phyloP scores from a whole-genome alignment of 2,888 invertebrate species.

The Dermolepida albohirtum region DNA sequence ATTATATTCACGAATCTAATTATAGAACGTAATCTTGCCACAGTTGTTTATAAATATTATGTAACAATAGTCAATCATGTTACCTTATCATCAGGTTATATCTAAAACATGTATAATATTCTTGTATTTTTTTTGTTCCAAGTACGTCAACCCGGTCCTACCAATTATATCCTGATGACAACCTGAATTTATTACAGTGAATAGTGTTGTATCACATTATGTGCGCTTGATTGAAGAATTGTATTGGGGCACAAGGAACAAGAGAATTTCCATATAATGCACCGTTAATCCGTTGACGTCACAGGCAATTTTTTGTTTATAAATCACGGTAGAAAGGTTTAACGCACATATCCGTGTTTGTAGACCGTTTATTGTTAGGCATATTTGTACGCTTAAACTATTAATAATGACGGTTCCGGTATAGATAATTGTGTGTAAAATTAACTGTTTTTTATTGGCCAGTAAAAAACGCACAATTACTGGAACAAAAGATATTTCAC shows the following conservation, averaged over 20 bases:
- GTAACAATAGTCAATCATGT: constrained; percentile 3
- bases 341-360: constrained; percentile 31
- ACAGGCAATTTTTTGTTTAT: constrained; percentile 12
- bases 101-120: constrained; percentile 10
- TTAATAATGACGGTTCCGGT: constrained; percentile 33
- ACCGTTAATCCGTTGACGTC: constrained; percentile 35
- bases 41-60: constrained; percentile 6
- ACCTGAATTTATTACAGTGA: constrained; percentile 13
- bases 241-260: constrained; percentile 4
- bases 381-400: constrained; percentile 10
- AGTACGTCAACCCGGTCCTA: constrained; percentile 27
- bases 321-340: constrained; percentile 36
- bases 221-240: constrained; percentile 11
- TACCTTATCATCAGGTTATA: constrained; percentile 23
- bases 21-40: constrained; percentile 13
- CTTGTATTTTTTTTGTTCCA: constrained; percentile 9
- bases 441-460: constrained; percentile 17
- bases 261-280: constrained; percentile 35
- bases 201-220: constrained; percentile 3
- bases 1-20: constrained; percentile 9
- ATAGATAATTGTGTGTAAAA: constrained; percentile 31
- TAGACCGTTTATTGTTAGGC: constrained; percentile 22
- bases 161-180: constrained; percentile 24
- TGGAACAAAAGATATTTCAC: constrained; percentile 8
- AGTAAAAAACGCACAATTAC: constrained; percentile 6